A percentile compares a stretch with the other conserved stretches of the same genome.
Conservation (phyloP, 2,797 vertebrate species). For the Carcharodon carcharias region DNA sequence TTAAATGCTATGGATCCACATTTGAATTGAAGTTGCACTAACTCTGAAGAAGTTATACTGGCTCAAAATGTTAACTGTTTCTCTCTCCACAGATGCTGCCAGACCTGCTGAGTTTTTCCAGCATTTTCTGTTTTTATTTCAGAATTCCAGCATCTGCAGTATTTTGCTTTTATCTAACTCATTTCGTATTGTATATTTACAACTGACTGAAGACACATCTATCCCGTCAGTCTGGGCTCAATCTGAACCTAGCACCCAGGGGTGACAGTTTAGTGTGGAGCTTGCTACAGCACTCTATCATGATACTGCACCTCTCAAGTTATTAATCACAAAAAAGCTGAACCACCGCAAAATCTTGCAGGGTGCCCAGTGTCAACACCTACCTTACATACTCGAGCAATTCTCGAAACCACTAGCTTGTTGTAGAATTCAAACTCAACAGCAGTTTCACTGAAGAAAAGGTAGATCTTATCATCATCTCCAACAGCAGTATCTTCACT, state of each 20-base stretch:
- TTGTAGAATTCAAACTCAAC: slow-evolving; percentile 72
- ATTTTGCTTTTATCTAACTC: too few species aligned
- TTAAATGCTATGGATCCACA: neutral
- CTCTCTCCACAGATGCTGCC: too few species aligned
- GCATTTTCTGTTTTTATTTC: too few species aligned
- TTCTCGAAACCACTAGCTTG: slow-evolving; percentile 63
- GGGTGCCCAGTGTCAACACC: slow-evolving; percentile 1
- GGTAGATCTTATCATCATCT: slow-evolving; percentile 68
- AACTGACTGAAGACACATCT: neutral
- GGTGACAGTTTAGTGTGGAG: neutral
- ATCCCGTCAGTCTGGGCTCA: neutral
- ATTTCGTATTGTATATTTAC: neutral
- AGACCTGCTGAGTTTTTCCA: too few species aligned
- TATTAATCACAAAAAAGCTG: neutral
- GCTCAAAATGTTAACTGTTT: too few species aligned
- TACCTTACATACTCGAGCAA: slow-evolving; percentile 72
- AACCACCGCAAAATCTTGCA: neutral
- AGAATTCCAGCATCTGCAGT: too few species aligned
- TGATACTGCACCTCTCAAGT: neutral
- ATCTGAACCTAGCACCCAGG: neutral
- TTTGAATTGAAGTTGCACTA: neutral
- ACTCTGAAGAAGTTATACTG: neutral
- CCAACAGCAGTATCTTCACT: slow-evolving; percentile 53
- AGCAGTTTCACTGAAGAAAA: slow-evolving; percentile 74
- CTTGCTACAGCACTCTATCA: neutral